Evolutionary conservation across 2,113 vertebrate species (phyloP), one percentile per base, ranked within the genome.

Genomic region (Oxygymnocypris stewartii): DNA sequence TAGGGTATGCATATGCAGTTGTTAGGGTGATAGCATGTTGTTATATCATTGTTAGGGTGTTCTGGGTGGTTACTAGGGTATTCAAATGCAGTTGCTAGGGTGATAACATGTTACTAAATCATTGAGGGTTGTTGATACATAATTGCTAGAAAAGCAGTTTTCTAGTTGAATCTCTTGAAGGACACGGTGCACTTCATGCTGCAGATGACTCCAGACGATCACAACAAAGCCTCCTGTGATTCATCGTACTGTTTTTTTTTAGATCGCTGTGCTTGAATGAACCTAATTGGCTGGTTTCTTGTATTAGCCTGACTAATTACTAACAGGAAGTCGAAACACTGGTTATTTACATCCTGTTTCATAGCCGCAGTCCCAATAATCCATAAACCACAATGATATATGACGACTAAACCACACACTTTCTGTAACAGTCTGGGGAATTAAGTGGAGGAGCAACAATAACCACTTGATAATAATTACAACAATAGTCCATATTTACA

Each of bases 81-180:
- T 9, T 44, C 0, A 9, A 9, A 8, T 7, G 42, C 28, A 8
- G 13, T 57, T 59, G 54, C 20, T 18, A 23, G 18, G 54, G 20
- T 59, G 54, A 12, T 47, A 47, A 47, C 44, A 47, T 13, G 47
- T 49, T 49, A 3, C 12, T 49, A 49, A 49, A 49, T 49, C 47
- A 49, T 49, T 49, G 47, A 13, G 47, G 47, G 47, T 12, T 11
- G 11, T 49, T 49, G 10, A 11, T 49, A 49, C 12, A 12, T 49
- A 11, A 49, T 49, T 49, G 47, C 23, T 40, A 79, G 23, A 79
- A 61, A n/a, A 14, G 31, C 54, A 3, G 28, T 10, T 40, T 79
- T 57, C 20, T 7, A 42, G 13, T 51, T 77, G 49, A 18, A 78
- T 57, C 35, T 13, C 28, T 77, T 78, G 76, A 78, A 78, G 76